Evolutionary conservation across 2,797 vertebrate species (phyloP).

Genomic region (Onychomys leucogaster): DNA sequence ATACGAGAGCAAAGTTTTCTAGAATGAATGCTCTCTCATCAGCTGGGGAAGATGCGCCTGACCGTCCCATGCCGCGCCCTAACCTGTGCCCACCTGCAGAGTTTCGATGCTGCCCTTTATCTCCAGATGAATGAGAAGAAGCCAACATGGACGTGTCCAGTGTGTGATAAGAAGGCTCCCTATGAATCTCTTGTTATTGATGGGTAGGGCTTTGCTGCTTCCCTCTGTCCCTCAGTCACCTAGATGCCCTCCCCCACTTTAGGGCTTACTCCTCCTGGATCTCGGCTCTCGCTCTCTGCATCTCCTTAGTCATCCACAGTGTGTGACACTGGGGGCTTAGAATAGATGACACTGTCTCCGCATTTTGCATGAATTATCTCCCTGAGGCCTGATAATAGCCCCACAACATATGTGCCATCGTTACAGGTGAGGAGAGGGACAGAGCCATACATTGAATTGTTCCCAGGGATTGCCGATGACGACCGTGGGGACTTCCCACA

Average conservation of each 20-base stretch:
- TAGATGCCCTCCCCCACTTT: neutral
- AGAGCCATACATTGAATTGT: neutral
- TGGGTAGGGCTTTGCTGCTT: conserved; percentile 75
- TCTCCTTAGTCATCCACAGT: neutral
- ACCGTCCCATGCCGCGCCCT: conserved; percentile 86
- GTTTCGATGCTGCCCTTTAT: conserved; percentile 89
- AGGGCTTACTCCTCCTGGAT: neutral
- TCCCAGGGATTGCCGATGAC: neutral
- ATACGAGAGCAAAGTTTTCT: neutral
- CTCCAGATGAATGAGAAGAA: conserved; percentile 91
- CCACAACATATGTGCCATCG: neutral
- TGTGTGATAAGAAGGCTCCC: conserved; percentile 89
- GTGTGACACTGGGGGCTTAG: neutral
- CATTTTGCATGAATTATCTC: neutral
- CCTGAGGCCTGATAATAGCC: neutral
- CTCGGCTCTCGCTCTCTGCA: fast-evolving
- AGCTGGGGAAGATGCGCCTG: conserved; percentile 90
- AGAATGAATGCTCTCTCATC: neutral
- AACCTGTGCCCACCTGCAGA: conserved; percentile 89
- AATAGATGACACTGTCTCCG: neutral
- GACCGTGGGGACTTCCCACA: neutral
- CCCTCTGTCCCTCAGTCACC: neutral
- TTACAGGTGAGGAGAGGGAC: neutral
- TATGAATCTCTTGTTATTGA: conserved; percentile 87
- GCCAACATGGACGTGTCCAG: conserved; percentile 89